These are phyloP conservation scores for Podocnemis expansa DNA, from an alignment of 2,113 vertebrate species.

Conservation along the genomic window DNA sequence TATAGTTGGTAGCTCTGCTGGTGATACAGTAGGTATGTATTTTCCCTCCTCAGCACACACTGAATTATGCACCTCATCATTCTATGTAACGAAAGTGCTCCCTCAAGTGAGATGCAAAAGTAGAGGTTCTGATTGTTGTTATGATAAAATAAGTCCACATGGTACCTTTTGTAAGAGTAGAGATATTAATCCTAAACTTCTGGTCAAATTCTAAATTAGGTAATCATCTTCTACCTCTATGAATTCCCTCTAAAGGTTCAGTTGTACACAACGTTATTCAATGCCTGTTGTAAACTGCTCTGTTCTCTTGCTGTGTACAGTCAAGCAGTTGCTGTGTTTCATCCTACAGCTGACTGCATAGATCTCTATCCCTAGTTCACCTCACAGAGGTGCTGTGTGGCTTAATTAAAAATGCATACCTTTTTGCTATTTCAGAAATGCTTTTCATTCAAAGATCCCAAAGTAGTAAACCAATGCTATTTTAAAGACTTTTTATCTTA, in stretches of 20 bases:
- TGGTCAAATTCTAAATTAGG: conserved; percentile 10
- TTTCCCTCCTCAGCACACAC: neutral
- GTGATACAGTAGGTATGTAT: neutral
- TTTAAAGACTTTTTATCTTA: neutral
- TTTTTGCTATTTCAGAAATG: neutral
- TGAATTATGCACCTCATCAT: conserved; percentile 4
- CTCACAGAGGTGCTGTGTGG: neutral
- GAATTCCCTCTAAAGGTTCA: neutral
- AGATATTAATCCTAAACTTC: neutral
- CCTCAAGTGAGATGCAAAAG: neutral
- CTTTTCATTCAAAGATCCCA: neutral
- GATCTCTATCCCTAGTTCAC: neutral
- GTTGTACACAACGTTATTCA: neutral
- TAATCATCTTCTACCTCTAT: neutral
- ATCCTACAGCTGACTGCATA: accelerated
- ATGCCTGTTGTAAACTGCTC: neutral
- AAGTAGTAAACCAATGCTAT: neutral
- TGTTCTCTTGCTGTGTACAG: neutral
- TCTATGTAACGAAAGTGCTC: neutral
- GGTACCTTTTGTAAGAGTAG: neutral
- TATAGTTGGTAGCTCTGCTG: neutral
- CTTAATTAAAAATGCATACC: neutral
- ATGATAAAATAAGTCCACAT: neutral
- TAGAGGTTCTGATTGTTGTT: neutral
- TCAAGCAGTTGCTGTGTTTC: neutral